A percentile compares a stretch with the other conserved stretches of the same genome.
These are phyloP conservation scores for Polydrusus cervinus DNA, from an alignment of 2,888 invertebrate species.

Conservation along the genomic window DNA sequence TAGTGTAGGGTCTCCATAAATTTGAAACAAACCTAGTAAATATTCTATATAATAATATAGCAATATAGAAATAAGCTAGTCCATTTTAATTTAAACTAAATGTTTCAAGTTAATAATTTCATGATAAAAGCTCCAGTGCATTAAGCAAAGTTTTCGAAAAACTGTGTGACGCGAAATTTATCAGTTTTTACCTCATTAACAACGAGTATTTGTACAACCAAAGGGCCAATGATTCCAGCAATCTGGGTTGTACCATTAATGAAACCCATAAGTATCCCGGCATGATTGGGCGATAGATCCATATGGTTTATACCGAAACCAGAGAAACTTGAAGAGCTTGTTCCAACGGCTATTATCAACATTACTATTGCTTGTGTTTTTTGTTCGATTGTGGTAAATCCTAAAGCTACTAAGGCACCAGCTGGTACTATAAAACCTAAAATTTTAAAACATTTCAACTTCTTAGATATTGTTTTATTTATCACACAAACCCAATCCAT, in stretches of 20 bases:
- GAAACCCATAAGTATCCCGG: constrained; percentile 88
- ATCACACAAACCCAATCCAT: too few species aligned
- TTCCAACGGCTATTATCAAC: constrained; percentile 81
- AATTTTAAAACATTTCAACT: too few species aligned
- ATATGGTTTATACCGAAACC: constrained; percentile 87
- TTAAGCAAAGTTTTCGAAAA: too few species aligned
- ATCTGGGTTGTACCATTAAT: constrained; percentile 85
- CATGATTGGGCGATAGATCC: constrained; percentile 87
- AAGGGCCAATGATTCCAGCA: constrained; percentile 85
- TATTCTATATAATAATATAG: too few species aligned
- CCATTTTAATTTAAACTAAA: too few species aligned
- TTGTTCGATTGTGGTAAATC: constrained; percentile 72
- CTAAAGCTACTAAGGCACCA: constrained; percentile 78
- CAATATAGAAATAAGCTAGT: too few species aligned
- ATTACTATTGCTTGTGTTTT: constrained; percentile 76
- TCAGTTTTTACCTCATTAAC: constrained; percentile 75
- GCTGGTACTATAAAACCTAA: constrained; percentile 74
- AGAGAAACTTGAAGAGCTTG: constrained; percentile 82
- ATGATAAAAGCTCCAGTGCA: too few species aligned
- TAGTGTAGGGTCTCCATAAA: too few species aligned
- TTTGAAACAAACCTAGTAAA: too few species aligned
- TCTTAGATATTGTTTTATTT: too few species aligned
- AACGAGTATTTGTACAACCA: constrained; percentile 81
- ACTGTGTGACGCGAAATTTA: too few species aligned
- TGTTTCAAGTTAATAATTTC: too few species aligned